Evolutionary conservation across 2,888 invertebrate species (phyloP), one percentile per base, ranked within the genome.

Genomic region (Gari tellinella): DNA sequence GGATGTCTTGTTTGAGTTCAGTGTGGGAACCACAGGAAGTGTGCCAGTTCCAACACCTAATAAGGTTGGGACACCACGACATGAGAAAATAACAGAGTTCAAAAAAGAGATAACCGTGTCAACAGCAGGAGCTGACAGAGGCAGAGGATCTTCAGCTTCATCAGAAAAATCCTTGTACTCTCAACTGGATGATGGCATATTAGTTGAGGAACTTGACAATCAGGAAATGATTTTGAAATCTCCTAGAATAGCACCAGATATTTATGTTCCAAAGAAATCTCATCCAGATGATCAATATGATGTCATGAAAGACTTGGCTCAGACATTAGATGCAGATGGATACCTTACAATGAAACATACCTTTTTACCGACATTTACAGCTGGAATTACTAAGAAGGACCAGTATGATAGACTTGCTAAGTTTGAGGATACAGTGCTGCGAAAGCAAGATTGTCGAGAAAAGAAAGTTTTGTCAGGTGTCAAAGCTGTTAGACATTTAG

Each of bases 301-400:
- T 52, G 64, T 77, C 2, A 74, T 79, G 73, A 66, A 76, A 21
- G 78, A 79, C 38, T 55, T 81, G 3, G 72, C 73, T 52, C 73
- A 79, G 53, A 81, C 76, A 41, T 61, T 81, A 37, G 78, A 80
- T 61, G 55, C 51, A 23, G 80, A 83, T 45, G 77, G 77, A 10
- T 72, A 78, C 31, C 21, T 82, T 31, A 78, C 80, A n/a, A 72
- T 81, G 61, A 83, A 83, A 61, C 87, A 88, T 58, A 73, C 79
- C 23, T 86, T 89, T 60, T 26, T 88, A 52, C 84, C 89, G 26
- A 85, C 85, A 55, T 84, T 89, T 67, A 80, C 79, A 62, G 65
- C 82, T 15, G 89, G 88, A 7, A 82, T 90, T 5, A 91, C 90
- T n/a, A 90, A 88, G 63, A 79, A 79, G 49, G 91, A 91, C 62